Base-by-base conservation (phyloP, 2,797 vertebrate genomes). In the Euthynnus affinis region DNA sequence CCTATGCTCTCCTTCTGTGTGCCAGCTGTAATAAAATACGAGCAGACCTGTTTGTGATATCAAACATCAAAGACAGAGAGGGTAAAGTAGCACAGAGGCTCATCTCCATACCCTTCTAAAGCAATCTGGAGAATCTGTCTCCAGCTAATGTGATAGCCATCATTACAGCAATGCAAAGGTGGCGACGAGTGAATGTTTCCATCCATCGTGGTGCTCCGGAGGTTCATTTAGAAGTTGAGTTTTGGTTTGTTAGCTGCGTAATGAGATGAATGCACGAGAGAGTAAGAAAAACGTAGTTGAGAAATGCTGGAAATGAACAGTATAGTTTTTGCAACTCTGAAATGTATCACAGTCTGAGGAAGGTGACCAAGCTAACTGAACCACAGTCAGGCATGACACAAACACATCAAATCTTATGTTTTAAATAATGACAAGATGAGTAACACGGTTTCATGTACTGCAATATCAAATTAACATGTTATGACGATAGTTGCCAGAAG, bases 21-120 rank as follows among this genome's bases (percentile, higher is more conserved):
- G 86, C 72, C 88, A 87, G 71, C 64, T 87, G 77, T 80, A 91
- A 91, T 92, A 84, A 91, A 90, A 88, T 68, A 79, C 74, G 7
- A 73, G 79, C 78, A 81, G 82, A 85, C 81, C 80, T 86, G 84
- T 85, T 89, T 88, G 81, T 72, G 90, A 80, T 87, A 83, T 78
- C 72, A 37, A 81, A 88, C 90, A 88, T 92, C 91, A 94, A 91
- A 92, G 88, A 74, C 57, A 14, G 65, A 81, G 76, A 52, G 76
- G 74, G 77, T 71, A 71, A 89, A 89, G 84, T 88, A 86, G 86
- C 86, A 84, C 74, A 67, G 74, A 72, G 78, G 40, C 89, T 91
- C 71, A 92, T 93, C 89, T 91, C 75, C 88, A 89, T 87, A 74
- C 42, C 57, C 51, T 70, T 87, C 87, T 74, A 52, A 86, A 87